Evolutionary conservation across 1,140 invertebrate genomes (phyloP), one percentile per base, ranked within the genome.

Genomic region (Arion vulgaris): DNA sequence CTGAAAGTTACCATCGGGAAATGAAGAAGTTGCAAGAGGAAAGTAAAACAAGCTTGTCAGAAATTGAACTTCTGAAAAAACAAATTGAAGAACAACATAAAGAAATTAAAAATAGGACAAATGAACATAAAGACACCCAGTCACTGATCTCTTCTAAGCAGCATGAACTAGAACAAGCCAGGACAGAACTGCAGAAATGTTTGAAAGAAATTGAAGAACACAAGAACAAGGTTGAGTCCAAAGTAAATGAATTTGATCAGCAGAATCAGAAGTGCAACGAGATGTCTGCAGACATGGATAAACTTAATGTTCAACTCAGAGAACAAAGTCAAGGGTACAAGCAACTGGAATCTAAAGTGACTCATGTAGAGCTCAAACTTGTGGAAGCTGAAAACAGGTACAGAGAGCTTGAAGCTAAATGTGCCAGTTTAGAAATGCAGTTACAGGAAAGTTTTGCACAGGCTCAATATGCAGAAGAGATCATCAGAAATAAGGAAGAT

Each of bases 261-360:
- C 85, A 86, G 66, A 76, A 71, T 15, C 85, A 88, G 83, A 87
- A 85, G 53, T 84, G 77, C 71, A 84, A 87, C 81, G 51, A 87
- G 36, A 23, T 73, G 5, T 84, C 87, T 84, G 85, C 86, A 66
- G 69, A 86, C 23, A 28, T 86, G 41, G 86, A 88, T 36, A 83
- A 88, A 83, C 45, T 88, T 38, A 86, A 85, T 86, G 77, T 80
- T 38, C 86, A 85, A 34, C 85, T 85, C 68, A 84, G 85, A 66
- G 77, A 81, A 23, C 39, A 66, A 45, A 51, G 36, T 49, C 9
- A 53, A 45, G 71, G 74, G 19, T 36, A 36, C 32, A 74, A 74
- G n/a, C 68, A 72, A 1, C 7, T 74, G 26, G 71, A 81, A 57
- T 73, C 38, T n/a, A 81, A 81, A 36, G 49, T 81, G 32, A 36